These are phyloP conservation scores for Gallinago stenura DNA, from an alignment of 2,797 vertebrate species.

Conservation along the genomic window DNA sequence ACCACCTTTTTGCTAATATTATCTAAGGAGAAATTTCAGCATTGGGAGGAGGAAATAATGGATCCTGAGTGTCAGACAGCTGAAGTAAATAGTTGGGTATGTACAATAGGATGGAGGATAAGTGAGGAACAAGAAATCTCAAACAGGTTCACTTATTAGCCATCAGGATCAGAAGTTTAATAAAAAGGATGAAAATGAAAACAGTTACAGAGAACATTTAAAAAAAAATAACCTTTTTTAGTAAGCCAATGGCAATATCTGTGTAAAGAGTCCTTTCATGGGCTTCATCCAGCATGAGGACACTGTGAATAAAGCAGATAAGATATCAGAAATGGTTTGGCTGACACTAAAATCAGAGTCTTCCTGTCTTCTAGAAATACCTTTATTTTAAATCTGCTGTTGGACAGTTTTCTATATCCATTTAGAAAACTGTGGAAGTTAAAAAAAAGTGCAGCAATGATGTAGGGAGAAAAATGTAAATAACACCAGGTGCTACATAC, in stretches of 20 bases:
- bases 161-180: neutral
- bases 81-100: neutral
- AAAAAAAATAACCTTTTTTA: constrained; percentile 88
- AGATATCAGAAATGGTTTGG: neutral
- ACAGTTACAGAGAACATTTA: neutral
- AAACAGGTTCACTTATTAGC: neutral
- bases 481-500: accelerated
- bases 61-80: neutral
- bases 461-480: neutral
- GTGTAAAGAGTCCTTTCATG: constrained; percentile 97
- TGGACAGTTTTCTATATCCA: neutral
- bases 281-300: constrained; percentile 96
- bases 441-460: neutral
- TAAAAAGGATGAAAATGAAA: neutral
- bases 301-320: constrained; percentile 79
- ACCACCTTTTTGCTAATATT: neutral
- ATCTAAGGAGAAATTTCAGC: neutral
- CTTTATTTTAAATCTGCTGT: neutral
- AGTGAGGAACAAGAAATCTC: neutral
- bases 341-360: neutral
- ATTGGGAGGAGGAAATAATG: accelerated
- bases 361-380: neutral
- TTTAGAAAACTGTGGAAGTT: neutral
- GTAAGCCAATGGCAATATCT: constrained; percentile 95
- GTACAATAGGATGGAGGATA: neutral